A percentile compares a stretch with the other conserved stretches of the same genome.
These are phyloP conservation scores for Falco rusticolus DNA, from an alignment of 2,797 vertebrate genomes.

Conservation along the genomic window DNA sequence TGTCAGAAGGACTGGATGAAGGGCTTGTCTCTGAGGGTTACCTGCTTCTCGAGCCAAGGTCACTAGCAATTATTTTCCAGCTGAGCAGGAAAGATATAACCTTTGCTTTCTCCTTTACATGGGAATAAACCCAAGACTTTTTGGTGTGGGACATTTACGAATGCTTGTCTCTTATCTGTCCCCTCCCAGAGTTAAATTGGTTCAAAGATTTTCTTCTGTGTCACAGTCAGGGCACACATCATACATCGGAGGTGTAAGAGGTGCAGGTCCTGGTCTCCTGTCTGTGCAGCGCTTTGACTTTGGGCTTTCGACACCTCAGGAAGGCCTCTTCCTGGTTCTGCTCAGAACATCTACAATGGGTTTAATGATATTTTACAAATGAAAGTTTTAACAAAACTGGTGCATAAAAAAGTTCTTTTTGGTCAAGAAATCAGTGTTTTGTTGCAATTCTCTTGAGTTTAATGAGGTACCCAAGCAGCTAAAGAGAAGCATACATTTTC, in stretches of 20 bases:
- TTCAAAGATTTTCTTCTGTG: background rate
- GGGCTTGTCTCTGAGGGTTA: background rate
- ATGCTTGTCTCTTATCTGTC: background rate
- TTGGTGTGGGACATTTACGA: background rate
- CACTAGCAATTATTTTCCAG: background rate
- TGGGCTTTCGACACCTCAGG: background rate
- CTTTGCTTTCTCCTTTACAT: background rate
- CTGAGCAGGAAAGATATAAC: background rate
- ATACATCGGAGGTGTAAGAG: background rate
- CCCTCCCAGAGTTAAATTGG: background rate
- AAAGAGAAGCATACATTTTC: slow-evolving; percentile 12
- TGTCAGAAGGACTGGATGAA: background rate
- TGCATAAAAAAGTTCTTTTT: background rate
- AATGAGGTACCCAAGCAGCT: slow-evolving; percentile 29
- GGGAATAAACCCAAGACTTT: background rate
- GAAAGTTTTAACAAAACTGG: background rate
- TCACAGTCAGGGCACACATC: accelerated
- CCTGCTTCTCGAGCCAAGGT: background rate
- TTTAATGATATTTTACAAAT: background rate
- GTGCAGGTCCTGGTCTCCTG: background rate
- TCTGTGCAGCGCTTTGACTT: background rate
- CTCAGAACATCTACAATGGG: background rate
- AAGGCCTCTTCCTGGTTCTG: background rate
- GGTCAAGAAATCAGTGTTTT: background rate
- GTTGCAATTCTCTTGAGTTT: background rate